Evolutionary conservation across 1,140 invertebrate genomes (phyloP), one percentile per base, ranked within the genome.

Genomic region (Rhyacophila brunnea): DNA sequence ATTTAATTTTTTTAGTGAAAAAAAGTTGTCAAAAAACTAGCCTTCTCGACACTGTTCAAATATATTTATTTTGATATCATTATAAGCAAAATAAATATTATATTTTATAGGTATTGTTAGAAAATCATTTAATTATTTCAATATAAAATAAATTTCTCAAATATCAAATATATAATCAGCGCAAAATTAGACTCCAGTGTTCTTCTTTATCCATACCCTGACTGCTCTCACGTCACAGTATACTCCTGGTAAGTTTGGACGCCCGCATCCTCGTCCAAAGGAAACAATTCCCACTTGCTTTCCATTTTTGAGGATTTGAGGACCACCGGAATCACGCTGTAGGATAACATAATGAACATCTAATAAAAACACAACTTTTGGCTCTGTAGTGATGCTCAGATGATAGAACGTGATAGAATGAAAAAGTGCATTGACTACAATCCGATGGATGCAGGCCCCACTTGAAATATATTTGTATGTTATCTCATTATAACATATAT

Each of bases 281-380:
- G 80, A 82, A 0, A 83, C 79, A 18, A 85, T 71, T 34, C 84
- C 84, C 4, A 82, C 60, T 38, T 71, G 63, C n/a, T n/a, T n/a
- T 13, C 62, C 66, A 42, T 67, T 50, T 13, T 58, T 23, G 14
- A 13, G 13, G 18, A 68, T 62, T 57, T 68, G 47, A 6, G 68
- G 68, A 15, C 68, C 68, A 53, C 69, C 69, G 14, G 69, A 69
- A 52, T 69, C 68, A 38, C 70, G 69, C 56, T 69, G 65, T 68
- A 38, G 17, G 40, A 17, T 40, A 34, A 0, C 48, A 38, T n/a
- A 19, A 14, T 6, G 43, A 49, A 58, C 40, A 28, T 18, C 18
- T 52, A 11, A 9, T 5, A 38, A 40, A 7, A 13, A 9, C 14
- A 9, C 6, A 44, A 35, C 6, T 35, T 7, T 35, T n/a, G n/a